These are phyloP conservation scores for Stictocephala bisonia DNA, from an alignment of 2,888 invertebrate genomes.

Conservation along the genomic window DNA sequence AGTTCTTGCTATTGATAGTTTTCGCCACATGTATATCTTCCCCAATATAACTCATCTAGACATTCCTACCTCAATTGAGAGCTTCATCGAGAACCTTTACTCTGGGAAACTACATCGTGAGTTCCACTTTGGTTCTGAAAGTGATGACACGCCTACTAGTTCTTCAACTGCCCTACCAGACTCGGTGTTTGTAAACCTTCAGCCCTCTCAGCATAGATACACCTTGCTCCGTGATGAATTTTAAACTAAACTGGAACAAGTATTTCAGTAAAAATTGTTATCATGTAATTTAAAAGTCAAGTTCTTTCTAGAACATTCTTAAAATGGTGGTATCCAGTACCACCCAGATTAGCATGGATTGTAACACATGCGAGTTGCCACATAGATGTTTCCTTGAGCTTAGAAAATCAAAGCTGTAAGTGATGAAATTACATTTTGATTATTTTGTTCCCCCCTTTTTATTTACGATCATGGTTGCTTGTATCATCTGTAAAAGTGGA, in stretches of 20 bases:
- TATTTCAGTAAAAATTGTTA: no score
- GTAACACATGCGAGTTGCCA: no score
- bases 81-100: slow-evolving; percentile 87
- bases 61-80: slow-evolving; percentile 82
- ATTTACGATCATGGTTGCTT: no score
- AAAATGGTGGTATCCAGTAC: no score
- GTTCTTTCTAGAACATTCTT: no score
- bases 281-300: no score
- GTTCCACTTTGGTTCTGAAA: slow-evolving; percentile 97
- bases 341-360: no score
- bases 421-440: no score
- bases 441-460: no score
- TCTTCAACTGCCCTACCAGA: slow-evolving; percentile 73
- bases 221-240: slow-evolving; percentile 94
- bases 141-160: not conserved
- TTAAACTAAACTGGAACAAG: slow-evolving; percentile 71
- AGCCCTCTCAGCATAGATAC: slow-evolving; percentile 96
- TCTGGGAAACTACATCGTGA: slow-evolving; percentile 98
- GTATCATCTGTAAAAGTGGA: no score
- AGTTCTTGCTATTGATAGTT: slow-evolving; percentile 97
- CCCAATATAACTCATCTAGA: slow-evolving; percentile 84
- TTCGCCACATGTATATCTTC: slow-evolving; percentile 99
- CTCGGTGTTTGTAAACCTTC: slow-evolving; percentile 95
- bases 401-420: no score
- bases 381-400: no score